These are phyloP conservation scores for Ectemnius cavifrons DNA, from an alignment of 2,888 invertebrate species.

Conservation along the genomic window DNA sequence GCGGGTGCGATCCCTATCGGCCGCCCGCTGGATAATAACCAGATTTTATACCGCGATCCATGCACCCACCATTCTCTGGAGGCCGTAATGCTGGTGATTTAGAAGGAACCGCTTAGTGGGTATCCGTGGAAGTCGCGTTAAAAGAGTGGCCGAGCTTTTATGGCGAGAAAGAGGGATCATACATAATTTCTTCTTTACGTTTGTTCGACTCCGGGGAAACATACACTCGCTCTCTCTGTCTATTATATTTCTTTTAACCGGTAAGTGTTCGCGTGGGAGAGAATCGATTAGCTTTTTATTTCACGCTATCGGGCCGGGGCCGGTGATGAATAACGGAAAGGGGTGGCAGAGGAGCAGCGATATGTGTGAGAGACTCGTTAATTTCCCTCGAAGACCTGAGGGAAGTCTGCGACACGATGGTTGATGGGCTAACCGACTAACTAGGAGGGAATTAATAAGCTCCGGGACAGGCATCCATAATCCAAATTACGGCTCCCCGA, in stretches of 20 bases:
- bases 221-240: no score
- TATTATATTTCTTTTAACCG: no score
- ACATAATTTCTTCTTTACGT: no score
- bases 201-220: no score
- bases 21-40: neutral
- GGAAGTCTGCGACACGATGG: constrained; percentile 29
- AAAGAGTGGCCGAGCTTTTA: no score
- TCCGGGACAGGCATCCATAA: constrained; percentile 49
- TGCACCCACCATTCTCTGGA: neutral
- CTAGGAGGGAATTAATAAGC: constrained; percentile 50
- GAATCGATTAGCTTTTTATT: neutral
- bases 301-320: neutral
- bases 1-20: neutral
- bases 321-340: neutral
- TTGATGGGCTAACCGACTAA: constrained; percentile 42
- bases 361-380: constrained; percentile 5
- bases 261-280: neutral
- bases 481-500: constrained; percentile 45
- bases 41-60: constrained; percentile 8
- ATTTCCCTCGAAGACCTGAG: constrained; percentile 25
- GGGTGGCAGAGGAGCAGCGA: neutral
- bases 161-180: no score
- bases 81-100: constrained; percentile 3
- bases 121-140: neutral
- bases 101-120: constrained; percentile 3